These are phyloP conservation scores for Thunnus thynnus DNA, from an alignment of 2,113 vertebrate genomes.

Conservation along the genomic window DNA sequence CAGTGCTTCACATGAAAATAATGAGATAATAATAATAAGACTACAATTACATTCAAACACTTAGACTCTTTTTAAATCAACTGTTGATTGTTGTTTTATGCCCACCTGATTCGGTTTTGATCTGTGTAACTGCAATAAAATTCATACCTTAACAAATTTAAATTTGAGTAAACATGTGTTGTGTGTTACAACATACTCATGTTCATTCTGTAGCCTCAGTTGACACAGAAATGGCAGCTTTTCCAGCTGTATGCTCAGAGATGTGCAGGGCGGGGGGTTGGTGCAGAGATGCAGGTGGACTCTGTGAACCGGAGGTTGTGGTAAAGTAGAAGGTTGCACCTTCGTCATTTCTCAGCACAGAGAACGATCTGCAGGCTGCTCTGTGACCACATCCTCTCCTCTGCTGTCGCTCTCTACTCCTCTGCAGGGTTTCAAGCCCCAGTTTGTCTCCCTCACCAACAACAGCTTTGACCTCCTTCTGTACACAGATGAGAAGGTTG, in stretches of 20 bases:
- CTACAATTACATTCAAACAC: too few relatives aligned
- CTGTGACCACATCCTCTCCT: slow-evolving; percentile 77
- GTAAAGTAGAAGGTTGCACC: slow-evolving; percentile 49
- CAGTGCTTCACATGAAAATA: too few relatives aligned
- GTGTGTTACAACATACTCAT: neutral
- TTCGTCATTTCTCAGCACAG: slow-evolving; percentile 36
- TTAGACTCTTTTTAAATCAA: too few relatives aligned
- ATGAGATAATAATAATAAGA: too few relatives aligned
- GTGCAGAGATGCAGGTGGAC: slow-evolving; percentile 62
- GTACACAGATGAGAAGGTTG: neutral
- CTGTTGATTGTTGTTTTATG: too few relatives aligned
- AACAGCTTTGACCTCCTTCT: slow-evolving; percentile 53
- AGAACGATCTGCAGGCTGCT: slow-evolving; percentile 34
- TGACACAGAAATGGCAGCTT: slow-evolving; percentile 44
- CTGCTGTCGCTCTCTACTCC: slow-evolving; percentile 26
- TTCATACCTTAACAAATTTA: neutral
- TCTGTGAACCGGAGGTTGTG: slow-evolving; percentile 25
- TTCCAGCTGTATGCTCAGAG: slow-evolving; percentile 52
- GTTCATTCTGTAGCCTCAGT: slow-evolving; percentile 41
- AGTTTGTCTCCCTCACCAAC: slow-evolving; percentile 22
- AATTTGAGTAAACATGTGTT: neutral
- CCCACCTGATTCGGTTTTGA: too few relatives aligned
- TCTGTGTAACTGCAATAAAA: neutral
- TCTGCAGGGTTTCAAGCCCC: slow-evolving; percentile 32
- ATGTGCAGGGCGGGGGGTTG: neutral